Evolutionary conservation across 2,113 vertebrate species (phyloP).

Genomic region (Hydropotes inermis): DNA sequence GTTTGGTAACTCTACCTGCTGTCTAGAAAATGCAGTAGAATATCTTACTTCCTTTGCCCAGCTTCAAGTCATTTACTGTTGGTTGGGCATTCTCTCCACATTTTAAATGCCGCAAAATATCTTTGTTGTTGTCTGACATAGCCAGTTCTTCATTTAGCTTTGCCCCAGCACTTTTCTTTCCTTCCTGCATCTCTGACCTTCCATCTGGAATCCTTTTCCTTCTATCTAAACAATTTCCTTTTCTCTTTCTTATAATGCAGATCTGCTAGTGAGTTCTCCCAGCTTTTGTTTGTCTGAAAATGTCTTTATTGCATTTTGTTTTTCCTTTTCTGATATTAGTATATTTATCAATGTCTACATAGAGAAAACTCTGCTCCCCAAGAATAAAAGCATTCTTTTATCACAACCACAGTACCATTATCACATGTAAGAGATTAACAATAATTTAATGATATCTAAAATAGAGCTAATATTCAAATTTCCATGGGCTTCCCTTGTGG

Average conservation of each 20-base stretch:
- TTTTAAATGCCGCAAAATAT: background rate
- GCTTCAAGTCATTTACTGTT: background rate
- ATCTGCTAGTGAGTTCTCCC: background rate
- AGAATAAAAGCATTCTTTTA: background rate
- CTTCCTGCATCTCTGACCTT: conserved; percentile 24
- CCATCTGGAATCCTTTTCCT: conserved; percentile 46
- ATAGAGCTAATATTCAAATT: background rate
- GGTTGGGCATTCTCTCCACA: background rate
- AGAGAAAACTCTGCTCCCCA: background rate
- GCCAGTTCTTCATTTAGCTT: background rate
- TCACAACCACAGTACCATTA: background rate
- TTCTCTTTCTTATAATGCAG: conserved; percentile 6
- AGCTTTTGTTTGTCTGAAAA: conserved; percentile 27
- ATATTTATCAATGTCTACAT: background rate
- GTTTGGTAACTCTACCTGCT: background rate
- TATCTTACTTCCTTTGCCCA: background rate
- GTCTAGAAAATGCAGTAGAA: background rate
- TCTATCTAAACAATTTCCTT: background rate
- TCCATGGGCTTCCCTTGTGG: background rate
- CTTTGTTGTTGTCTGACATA: background rate
- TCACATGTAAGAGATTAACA: background rate
- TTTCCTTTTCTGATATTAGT: background rate
- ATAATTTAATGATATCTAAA: background rate
- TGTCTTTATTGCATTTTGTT: background rate
- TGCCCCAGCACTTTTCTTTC: background rate